Base-by-base conservation (phyloP, 2,888 invertebrate genomes). In the Muscina levida region DNA sequence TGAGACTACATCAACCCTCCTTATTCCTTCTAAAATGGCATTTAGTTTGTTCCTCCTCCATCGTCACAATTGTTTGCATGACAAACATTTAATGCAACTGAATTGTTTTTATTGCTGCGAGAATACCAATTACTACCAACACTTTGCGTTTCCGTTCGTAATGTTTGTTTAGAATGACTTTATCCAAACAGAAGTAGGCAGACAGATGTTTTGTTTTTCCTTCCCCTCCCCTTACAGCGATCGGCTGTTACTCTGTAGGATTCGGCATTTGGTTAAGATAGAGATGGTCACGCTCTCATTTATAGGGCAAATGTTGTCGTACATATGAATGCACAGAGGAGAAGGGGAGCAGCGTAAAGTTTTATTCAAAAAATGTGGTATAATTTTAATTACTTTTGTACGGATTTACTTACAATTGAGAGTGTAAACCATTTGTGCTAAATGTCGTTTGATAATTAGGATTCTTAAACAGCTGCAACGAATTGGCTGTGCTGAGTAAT, bases 1-100 rank as follows among this genome's bases (percentile, higher is more conserved):
- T 59, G 39, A 59, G 37, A 37, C 39, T 51, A 22, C 22, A n/a
- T n/a, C 46, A 15, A 37, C 19, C 59, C 19, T 19, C 19, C 11
- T 39, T 39, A 8, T 0, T 10, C 22, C 39, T 11, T 19, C 42
- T 19, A 22, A 19, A 44, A 22, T 13, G 10, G 59, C 10, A n/a
- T 51, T 51, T 22, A 51, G n/a, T 22, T 51, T 19, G 11, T 31
- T 5, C 51, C 11, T 42, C 31, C 31, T 19, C 11, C 39, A n/a
- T 59, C 57, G 26, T n/a, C 37, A 62, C 48, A 46, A 39, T 67
- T 51, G 22, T 79, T 73, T 74, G 57, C 44, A 51, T 59, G 71
- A 37, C 71, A 79, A 74, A 79, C 59, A 74, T 71, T 71, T 71
- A 53, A n/a, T n/a, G n/a, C n/a, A 70, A 73, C 66, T 78, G 73